A percentile compares a stretch with the other conserved stretches of the same genome.
phyloP scores from a whole-genome alignment of 1,140 invertebrate genomes.

The Lepidurus packardi region DNA sequence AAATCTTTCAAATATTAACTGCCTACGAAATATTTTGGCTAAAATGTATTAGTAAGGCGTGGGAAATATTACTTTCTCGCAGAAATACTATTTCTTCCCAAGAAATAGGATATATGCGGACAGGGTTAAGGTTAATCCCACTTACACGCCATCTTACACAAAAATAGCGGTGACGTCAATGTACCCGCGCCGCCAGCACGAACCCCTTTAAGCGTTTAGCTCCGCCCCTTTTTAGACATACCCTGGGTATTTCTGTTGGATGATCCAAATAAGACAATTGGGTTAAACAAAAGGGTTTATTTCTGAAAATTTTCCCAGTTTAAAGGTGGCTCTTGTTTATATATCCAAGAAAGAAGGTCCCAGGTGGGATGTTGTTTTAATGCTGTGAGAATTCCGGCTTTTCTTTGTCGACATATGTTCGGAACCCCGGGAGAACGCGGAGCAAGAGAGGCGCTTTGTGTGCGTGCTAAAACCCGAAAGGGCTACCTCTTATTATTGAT shows the following conservation, averaged over 20 bases:
- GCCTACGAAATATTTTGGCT: too few relatives aligned
- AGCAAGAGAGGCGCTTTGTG: neutral
- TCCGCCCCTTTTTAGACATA: neutral
- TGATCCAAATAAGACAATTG: too few relatives aligned
- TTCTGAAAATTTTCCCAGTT: neutral
- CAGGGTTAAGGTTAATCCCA: neutral
- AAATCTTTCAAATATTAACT: too few relatives aligned
- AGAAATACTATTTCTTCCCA: too few relatives aligned
- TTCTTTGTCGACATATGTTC: constrained; percentile 20
- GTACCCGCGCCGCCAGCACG: neutral
- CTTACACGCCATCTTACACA: neutral
- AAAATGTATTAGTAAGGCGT: too few relatives aligned
- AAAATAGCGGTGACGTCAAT: neutral
- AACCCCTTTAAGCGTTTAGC: neutral
- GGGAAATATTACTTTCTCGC: too few relatives aligned
- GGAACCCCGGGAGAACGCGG: neutral
- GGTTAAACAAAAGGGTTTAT: neutral
- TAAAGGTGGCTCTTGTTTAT: neutral
- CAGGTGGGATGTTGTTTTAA: neutral
- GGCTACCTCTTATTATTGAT: constrained; percentile 22
- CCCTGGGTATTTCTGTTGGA: too few relatives aligned
- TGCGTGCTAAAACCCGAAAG: constrained; percentile 12
- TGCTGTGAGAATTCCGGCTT: neutral
- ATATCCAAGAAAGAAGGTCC: neutral
- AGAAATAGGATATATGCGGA: neutral